These are phyloP conservation scores for Sicus ferrugineus DNA, from an alignment of 2,888 invertebrate species.

Conservation along the genomic window DNA sequence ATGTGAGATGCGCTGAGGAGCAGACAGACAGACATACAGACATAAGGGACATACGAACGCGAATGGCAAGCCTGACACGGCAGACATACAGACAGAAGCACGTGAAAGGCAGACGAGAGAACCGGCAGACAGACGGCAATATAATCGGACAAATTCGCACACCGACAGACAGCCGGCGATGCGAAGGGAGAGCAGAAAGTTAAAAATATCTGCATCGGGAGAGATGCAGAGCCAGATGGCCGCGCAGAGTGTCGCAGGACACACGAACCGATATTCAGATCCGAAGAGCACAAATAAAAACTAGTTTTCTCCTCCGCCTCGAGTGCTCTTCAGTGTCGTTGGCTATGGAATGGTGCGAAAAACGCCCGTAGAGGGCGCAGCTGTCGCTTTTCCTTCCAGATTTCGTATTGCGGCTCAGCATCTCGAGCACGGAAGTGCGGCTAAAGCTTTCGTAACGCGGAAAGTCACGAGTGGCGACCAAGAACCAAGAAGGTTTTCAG, in stretches of 20 bases:
- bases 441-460: no score
- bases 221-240: neutral
- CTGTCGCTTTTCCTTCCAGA: conserved; percentile 12
- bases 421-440: conserved; percentile 11
- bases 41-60: neutral
- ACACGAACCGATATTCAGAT: neutral
- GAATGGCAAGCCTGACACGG: no score
- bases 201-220: neutral
- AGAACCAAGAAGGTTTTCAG: no score
- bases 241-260: neutral
- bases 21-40: neutral
- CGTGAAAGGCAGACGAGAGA: neutral
- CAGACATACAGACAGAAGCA: no score
- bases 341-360: neutral
- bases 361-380: conserved; percentile 23
- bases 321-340: neutral
- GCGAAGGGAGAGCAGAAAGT: neutral
- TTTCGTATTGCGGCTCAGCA: neutral
- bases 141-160: neutral
- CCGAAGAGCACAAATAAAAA: conserved; percentile 3
- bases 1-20: neutral
- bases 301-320: neutral
- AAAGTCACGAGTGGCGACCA: no score
- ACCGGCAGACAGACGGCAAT: neutral
- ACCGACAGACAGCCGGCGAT: neutral